Evolutionary conservation across 2,113 vertebrate species (phyloP), one percentile per base, ranked within the genome.

Genomic region (Procavia capensis): DNA sequence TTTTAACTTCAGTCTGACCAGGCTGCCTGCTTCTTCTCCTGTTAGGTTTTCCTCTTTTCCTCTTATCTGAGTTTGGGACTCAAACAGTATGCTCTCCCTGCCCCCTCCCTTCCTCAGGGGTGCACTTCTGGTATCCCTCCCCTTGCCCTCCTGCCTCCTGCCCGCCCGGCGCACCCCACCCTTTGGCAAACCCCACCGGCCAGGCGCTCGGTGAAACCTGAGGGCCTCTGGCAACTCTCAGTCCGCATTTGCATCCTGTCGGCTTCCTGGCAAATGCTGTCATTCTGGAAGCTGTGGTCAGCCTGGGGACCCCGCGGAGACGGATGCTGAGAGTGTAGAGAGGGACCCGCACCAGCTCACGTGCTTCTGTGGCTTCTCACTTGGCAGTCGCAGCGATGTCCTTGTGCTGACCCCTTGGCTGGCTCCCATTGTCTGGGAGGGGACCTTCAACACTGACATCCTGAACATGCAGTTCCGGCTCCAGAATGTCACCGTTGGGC

Each of bases 371-470:
- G n/a, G n/a, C n/a, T n/a, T n/a, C n/a, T n/a, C n/a, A n/a, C n/a
- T n/a, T n/a, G n/a, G n/a, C n/a, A n/a, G n/a, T n/a, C n/a, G n/a
- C n/a, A n/a, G n/a, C n/a, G 97, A 97, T 19, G 90, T 96, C 25
- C 89, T 85, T 2, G 84, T 95, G n/a, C 6, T 97, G 57, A 94
- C 97, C 0, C 93, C 95, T 17, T 97, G 97, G 95, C 78, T 97
- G 17, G 95, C 96, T 3, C 97, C 97, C n/a, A 96, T 97, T 31
- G 54, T 97, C 20, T 97, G 96, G 97, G 91, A 95, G 14, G 96
- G 96, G 10, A 97, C 92, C 54, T 97, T 96, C 79, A 76, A 97
- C 64, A 88, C 54, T 2, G 83, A 94, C 29, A 66, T 96, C 31
- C 14, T 97, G 27, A 94, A 96, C 25, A 81, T 89, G 7, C 95